These are phyloP conservation scores for Gobio occitaniae DNA, from an alignment of 2,797 vertebrate species.

Conservation along the genomic window DNA sequence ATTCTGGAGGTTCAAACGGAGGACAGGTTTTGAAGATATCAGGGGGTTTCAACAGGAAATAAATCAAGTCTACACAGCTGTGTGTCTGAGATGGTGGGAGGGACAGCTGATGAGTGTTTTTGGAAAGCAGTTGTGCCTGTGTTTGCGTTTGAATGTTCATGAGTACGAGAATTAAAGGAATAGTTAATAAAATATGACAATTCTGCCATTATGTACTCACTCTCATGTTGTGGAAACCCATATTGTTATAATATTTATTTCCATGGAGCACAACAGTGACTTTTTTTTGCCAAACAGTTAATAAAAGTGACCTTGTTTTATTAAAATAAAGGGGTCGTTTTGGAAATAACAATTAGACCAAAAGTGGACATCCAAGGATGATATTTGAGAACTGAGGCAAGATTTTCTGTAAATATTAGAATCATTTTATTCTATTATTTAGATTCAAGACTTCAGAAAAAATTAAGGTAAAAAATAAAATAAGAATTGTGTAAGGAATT, in stretches of 20 bases:
- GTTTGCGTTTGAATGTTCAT: not conserved
- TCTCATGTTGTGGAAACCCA: not conserved
- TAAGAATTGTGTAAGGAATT: not conserved
- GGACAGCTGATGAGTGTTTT: conserved; percentile 27
- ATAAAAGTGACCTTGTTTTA: not conserved
- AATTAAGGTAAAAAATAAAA: no score
- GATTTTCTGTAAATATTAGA: not conserved
- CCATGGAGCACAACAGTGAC: not conserved
- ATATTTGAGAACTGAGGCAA: not conserved
- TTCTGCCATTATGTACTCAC: not conserved
- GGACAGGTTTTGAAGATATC: conserved; percentile 38
- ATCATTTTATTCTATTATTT: not conserved
- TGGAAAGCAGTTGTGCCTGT: conserved; percentile 33
- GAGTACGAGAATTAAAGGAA: not conserved
- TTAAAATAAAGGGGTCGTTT: not conserved
- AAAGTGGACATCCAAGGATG: no score
- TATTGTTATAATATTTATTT: not conserved
- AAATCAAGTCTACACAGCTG: conserved; percentile 47
- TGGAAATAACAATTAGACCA: no score
- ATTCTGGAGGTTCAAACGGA: conserved; percentile 14
- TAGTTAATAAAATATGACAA: not conserved
- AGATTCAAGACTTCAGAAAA: not conserved
- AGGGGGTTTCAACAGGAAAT: conserved; percentile 39
- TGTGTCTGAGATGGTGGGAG: conserved; percentile 39
- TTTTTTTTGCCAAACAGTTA: not conserved